These are phyloP conservation scores for Harmothoe impar DNA, from an alignment of 2,888 invertebrate genomes.

Conservation along the genomic window DNA sequence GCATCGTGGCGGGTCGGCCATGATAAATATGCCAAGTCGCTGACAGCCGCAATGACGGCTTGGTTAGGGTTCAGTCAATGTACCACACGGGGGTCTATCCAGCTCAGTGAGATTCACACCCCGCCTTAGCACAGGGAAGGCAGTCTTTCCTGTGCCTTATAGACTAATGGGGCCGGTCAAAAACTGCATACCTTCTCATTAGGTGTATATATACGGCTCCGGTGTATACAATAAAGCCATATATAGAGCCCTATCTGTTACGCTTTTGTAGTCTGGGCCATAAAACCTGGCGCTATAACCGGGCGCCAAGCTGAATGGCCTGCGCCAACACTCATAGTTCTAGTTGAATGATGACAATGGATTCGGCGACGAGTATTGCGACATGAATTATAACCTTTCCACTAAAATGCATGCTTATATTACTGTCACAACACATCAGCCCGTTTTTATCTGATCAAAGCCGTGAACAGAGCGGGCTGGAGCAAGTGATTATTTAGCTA, in stretches of 20 bases:
- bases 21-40: neutral
- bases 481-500: conserved; percentile 58
- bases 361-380: neutral
- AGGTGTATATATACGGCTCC: neutral
- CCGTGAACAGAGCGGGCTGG: neutral
- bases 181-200: neutral
- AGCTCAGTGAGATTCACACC: neutral
- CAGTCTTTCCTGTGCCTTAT: neutral
- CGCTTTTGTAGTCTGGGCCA: neutral
- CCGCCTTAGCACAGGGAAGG: too few relatives aligned
- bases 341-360: conserved; percentile 41
- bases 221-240: conserved; percentile 7
- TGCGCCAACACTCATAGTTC: neutral
- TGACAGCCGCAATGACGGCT: neutral
- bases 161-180: neutral
- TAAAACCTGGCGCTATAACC: neutral
- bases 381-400: conserved; percentile 59
- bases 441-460: conserved; percentile 51
- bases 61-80: neutral
- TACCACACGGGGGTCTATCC: neutral
- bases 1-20: neutral
- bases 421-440: conserved; percentile 58
- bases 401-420: conserved; percentile 46
- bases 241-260: neutral
- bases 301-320: neutral